A percentile compares a stretch with the other conserved stretches of the same genome.
Evolutionary conservation across 2,113 vertebrate genomes (phyloP).

Genomic region (Halcyon senegalensis): DNA sequence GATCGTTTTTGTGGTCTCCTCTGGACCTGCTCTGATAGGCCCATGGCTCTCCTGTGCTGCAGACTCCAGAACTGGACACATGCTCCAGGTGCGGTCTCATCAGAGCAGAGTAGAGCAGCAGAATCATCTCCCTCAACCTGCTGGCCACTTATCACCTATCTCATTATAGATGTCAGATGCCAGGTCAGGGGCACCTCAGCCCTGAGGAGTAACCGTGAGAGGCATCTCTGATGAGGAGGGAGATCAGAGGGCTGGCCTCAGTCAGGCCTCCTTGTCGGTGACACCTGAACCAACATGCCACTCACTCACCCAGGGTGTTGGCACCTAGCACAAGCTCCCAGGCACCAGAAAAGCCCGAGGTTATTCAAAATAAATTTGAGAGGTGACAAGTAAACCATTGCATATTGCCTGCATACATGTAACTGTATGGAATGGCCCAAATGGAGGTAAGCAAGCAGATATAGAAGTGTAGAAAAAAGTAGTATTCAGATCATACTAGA

Average conservation of each 20-base stretch:
- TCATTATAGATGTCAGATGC: not conserved
- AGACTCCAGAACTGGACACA: too few species aligned
- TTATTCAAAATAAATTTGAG: not conserved
- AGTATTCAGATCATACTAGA: not conserved
- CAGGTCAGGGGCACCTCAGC: not conserved
- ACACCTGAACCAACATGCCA: rapidly evolving
- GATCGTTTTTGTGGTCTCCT: too few species aligned
- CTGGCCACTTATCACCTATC: not conserved
- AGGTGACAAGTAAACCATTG: not conserved
- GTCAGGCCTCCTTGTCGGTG: rapidly evolving
- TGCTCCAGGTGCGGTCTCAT: too few species aligned
- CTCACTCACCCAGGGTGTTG: rapidly evolving
- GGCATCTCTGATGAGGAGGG: rapidly evolving
- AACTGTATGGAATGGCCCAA: not conserved
- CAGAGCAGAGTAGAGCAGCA: too few species aligned
- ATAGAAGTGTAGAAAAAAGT: not conserved
- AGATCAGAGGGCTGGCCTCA: not conserved
- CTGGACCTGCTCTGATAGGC: too few species aligned
- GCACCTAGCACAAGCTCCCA: not conserved
- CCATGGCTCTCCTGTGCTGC: too few species aligned
- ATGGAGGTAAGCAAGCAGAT: not conserved
- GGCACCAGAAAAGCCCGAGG: rapidly evolving
- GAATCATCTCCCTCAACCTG: too few species aligned
- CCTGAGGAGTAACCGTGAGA: not conserved
- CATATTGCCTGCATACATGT: rapidly evolving